Evolutionary conservation across 1,140 invertebrate species (phyloP).

Genomic region (Calosoma granatense): DNA sequence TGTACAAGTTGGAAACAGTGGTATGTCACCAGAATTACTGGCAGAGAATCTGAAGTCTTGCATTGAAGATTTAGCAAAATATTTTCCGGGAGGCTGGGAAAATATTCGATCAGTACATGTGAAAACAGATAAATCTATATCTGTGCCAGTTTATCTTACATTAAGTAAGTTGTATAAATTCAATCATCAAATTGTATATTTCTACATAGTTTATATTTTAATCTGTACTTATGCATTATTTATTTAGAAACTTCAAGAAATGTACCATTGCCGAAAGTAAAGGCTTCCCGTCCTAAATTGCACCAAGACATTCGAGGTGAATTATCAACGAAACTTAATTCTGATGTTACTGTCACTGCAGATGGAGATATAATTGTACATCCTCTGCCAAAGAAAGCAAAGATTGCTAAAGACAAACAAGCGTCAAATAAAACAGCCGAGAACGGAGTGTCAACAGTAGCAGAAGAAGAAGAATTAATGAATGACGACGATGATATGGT

Average conservation of each 20-base stretch:
- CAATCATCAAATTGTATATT: conserved; percentile 14
- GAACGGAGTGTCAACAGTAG: background rate
- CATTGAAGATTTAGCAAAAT: conserved; percentile 37
- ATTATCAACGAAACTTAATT: conserved; percentile 40
- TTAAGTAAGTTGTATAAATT: conserved; percentile 45
- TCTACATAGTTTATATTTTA: conserved; percentile 12
- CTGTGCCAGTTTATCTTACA: conserved; percentile 49
- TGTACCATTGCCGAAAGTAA: conserved; percentile 28
- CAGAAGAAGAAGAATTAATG: background rate
- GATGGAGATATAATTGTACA: conserved; percentile 38
- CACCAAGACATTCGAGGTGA: conserved; percentile 43
- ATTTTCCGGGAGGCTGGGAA: conserved; percentile 51
- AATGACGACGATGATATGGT: background rate
- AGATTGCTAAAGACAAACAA: background rate
- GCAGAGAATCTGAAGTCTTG: conserved; percentile 46
- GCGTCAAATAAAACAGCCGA: background rate
- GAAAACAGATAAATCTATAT: conserved; percentile 36
- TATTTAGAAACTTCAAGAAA: conserved; percentile 38
- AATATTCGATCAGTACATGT: conserved; percentile 49
- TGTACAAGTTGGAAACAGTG: conserved; percentile 44
- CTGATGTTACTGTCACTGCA: conserved; percentile 40
- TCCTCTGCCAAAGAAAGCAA: conserved; percentile 24
- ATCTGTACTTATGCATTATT: conserved; percentile 12
- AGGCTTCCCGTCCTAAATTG: conserved; percentile 41
- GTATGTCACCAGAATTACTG: conserved; percentile 41